Percentiles rank a stretch among this genome's conserved stretches.
phyloP scores from a whole-genome alignment of 1,140 invertebrate species.

The Papilio machaon region DNA sequence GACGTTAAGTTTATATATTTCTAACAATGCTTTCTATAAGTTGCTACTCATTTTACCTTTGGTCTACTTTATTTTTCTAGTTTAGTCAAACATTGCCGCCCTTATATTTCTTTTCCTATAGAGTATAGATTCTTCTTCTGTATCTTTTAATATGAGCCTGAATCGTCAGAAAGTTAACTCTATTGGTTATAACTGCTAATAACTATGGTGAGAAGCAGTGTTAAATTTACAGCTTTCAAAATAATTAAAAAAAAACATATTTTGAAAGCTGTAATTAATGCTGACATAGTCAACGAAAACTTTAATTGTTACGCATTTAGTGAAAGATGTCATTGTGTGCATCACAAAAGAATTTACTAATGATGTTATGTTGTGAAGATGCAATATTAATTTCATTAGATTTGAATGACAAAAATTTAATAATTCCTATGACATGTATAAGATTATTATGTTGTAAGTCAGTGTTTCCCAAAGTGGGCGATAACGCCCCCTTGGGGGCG shows the following conservation, averaged over 20 bases:
- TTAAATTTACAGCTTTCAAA: not conserved
- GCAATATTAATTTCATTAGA: not conserved
- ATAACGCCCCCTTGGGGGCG: too few species aligned
- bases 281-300: not conserved
- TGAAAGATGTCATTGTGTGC: not conserved
- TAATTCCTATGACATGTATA: not conserved
- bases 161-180: not conserved
- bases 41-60: not conserved
- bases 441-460: too few species aligned
- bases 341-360: not conserved
- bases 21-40: not conserved
- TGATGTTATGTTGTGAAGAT: not conserved
- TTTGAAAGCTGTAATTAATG: not conserved
- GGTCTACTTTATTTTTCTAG: too few species aligned
- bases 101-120: not conserved
- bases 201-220: not conserved
- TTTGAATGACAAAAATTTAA: not conserved
- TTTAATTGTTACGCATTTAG: not conserved
- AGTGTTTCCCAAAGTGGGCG: too few species aligned
- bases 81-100: not conserved
- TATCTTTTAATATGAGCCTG: not conserved
- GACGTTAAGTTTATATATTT: not conserved
- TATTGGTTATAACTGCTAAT: not conserved
- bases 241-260: too few species aligned
- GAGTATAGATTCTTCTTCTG: not conserved